Base-by-base conservation (phyloP, 1,140 invertebrate genomes). In the Lepidurus couesii region DNA sequence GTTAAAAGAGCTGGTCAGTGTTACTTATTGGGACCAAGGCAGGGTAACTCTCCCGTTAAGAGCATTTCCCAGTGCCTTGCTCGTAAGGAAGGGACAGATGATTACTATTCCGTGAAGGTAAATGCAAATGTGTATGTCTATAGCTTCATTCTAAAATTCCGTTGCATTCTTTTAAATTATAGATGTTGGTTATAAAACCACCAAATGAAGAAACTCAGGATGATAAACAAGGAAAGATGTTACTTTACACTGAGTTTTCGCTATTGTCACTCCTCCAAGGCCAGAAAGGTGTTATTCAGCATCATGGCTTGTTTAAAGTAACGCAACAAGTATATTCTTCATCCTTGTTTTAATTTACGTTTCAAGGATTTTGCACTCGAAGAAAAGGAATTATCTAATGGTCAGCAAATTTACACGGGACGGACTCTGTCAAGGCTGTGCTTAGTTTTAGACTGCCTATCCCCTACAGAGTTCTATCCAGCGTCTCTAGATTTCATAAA, bases 271-370 rank as follows among this genome's bases (percentile, higher is more conserved):
- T 93, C 42, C 85, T 95, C 2, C 88, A 90, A 75, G 88, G 91
- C 82, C 89, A 91, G 81, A 87, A 90, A 82, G 92, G 93, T 77
- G 91, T 95, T 73, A 89, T 93, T 79, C 91, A 93, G 83, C 91
- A 92, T 83, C 91, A 93, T 87, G 92, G 91, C 73, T 86, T 94
- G 78, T 94, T 92, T 85, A 92, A 93, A 86, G 92, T 93, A 86
- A 76, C 73, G 76, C 2, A 44, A 65, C 16, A 44, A 34, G 7
- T 24, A 42, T 76, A 13, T 44, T 45, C 16, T 43, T 73, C 6
- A 44, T 24, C 16, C 77, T 73, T 34, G 11, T 24, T 44, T 26
- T 42, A 80, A 77, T 78, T 75, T 81, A 10, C 75, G 79, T 81
- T 82, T 84, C 24, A 83, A 93, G 91, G 92, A 93, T 85, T 86